Base-by-base conservation (phyloP, 2,113 vertebrate genomes). In the Verasper variegatus region DNA sequence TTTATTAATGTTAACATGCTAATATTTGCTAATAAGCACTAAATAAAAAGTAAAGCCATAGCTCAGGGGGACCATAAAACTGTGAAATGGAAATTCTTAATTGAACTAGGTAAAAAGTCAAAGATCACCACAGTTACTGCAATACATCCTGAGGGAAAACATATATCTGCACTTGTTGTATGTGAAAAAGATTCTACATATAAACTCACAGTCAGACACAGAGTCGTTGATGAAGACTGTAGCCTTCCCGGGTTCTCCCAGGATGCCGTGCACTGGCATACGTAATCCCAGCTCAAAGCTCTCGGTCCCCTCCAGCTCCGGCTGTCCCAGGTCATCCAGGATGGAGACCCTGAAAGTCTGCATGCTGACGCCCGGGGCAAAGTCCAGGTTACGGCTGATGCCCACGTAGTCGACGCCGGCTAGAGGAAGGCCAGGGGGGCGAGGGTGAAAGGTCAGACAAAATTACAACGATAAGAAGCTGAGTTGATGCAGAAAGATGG, bases 401-500 rank as follows among this genome's bases (percentile, higher is more conserved):
- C 96, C 97, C 62, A 98, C 96, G 3, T 99, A 99, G 88, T 99
- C 97, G 26, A 95, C 58, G 61, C 97, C 96, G 57, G 97, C 97
- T 99, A 74, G 1, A 78, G n/a, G 9, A 7, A 14, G 40, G 21
- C 56, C 3, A 57, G 55, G 42, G 9, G 47, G 27, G 15, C 62
- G 61, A 0, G 7, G 3, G 17, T 0, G n/a, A 23, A 3, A 31
- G n/a, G 17, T 27, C 0, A 7, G 18, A 40, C 23, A 23, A 23
- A 35, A 37, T 18, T 1, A 24, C 1, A 51, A 13, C 17, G 0
- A 52, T 10, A 13, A 31, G 20, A 68, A 5, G 2, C 7, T 26
- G 60, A 67, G 24, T 42, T 40, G 40, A 40, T 13, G 40, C 24
- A 15, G 49, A 13, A 8, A 52, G 18, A 58, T 24, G 49, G 5